Evolutionary conservation across 1,140 invertebrate species (phyloP).

Genomic region (Macrobrachium rosenbergii): DNA sequence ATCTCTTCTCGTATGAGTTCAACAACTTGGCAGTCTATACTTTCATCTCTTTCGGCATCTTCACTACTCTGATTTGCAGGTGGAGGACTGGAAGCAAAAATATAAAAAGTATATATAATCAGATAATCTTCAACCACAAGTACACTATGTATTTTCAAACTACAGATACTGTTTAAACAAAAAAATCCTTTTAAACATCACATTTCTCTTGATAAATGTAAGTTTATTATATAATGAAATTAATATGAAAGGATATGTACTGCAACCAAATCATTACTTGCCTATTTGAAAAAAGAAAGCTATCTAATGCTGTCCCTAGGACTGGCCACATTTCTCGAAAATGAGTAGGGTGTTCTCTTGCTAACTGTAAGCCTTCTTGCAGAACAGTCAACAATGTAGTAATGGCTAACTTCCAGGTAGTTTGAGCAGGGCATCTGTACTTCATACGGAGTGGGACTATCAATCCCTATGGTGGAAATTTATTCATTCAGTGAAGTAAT

Average conservation of each 20-base stretch:
- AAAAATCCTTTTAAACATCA: not conserved
- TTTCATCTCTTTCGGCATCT: constrained; percentile 86
- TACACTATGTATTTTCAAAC: not conserved
- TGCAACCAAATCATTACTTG: constrained; percentile 69
- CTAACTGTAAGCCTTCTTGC: constrained; percentile 87
- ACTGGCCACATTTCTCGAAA: constrained; percentile 86
- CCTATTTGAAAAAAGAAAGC: constrained; percentile 90
- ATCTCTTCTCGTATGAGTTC: constrained; percentile 88
- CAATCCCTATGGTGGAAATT: constrained; percentile 25
- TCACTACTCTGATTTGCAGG: constrained; percentile 81
- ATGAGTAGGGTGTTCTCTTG: constrained; percentile 81
- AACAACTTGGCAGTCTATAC: constrained; percentile 89
- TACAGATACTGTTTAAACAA: no score
- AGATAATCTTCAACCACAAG: not conserved
- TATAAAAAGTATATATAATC: not conserved
- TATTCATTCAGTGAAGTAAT: not conserved
- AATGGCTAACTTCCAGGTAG: constrained; percentile 89
- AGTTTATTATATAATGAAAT: not conserved
- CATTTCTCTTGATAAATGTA: not conserved
- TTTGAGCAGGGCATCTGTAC: constrained; percentile 84
- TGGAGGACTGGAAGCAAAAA: constrained; percentile 71
- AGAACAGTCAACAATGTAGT: constrained; percentile 85
- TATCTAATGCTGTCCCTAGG: constrained; percentile 87
- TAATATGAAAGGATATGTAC: not conserved
- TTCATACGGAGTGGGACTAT: constrained; percentile 82